Evolutionary conservation across 2,888 invertebrate species (phyloP), one percentile per base, ranked within the genome.

Genomic region (Andrena praecox): DNA sequence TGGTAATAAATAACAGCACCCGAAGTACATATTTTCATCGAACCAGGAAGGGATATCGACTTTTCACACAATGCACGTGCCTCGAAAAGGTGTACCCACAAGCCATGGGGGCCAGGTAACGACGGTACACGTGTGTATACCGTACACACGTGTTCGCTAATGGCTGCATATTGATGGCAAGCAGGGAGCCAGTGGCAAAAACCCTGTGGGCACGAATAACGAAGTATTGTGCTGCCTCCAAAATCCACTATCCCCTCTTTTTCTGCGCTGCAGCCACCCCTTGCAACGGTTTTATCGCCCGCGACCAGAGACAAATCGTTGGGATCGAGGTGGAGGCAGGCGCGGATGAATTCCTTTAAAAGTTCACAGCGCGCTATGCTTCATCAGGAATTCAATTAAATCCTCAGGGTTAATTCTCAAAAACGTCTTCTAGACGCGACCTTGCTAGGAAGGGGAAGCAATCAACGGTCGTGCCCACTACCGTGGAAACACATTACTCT

Each of bases 101-200:
- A 67, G 20, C 67, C 6, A 12, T 35, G 66, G 29, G 20, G 29
- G 24, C 50, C 75, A 75, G 71, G 85, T 78, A 80, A 71, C 59
- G 54, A 48, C 64, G 52, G 72, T 63, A 70, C 72, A 79, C 72
- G 54, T 69, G 76, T 84, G 70, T 75, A 83, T 16, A 4, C 42
- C 0, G 0, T 52, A 20, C 80, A 79, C 82, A 79, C 88, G 84
- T 88, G 89, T 76, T 74, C 79, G 79, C 72, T 87, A 87, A 88
- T 85, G 89, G 75, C 63, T 33, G 29, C 66, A 71, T 82, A 88
- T 88, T 83, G 88, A 88, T 54, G 76, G 62, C 16, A 50, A 35
- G 27, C 75, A 56, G 80, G 42, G 78, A 48, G 68, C 54, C 70
- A 56, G 67, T 73, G 70, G 80, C 70, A 77, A 84, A 77, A 84